Evolutionary conservation across 2,797 vertebrate species (phyloP).

Genomic region (Uromys caudimaculatus): DNA sequence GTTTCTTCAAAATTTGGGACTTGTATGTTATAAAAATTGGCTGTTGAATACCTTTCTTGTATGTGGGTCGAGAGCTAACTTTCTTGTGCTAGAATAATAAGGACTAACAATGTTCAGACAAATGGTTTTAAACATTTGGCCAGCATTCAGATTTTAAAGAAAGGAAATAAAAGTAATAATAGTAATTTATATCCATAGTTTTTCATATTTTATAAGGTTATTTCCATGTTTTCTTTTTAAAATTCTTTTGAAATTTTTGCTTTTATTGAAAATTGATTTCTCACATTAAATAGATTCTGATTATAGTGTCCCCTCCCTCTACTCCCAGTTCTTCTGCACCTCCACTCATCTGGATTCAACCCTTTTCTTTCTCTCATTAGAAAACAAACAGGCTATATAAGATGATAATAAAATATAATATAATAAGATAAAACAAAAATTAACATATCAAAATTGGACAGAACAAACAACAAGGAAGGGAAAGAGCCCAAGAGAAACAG

Average conservation of each 20-base stretch:
- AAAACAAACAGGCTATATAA: not conserved
- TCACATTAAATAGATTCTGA: not conserved
- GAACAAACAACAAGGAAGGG: not conserved
- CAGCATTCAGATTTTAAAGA: conserved; percentile 21
- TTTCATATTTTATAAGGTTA: conserved; percentile 49
- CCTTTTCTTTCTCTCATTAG: not conserved
- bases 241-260: not conserved
- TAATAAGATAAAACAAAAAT: not conserved
- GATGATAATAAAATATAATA: not conserved
- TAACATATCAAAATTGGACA: not conserved
- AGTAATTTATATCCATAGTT: conserved; percentile 30
- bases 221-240: conserved; percentile 52
- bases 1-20: conserved; percentile 21
- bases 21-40: not conserved
- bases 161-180: conserved; percentile 32
- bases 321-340: not conserved
- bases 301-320: not conserved
- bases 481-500: not conserved
- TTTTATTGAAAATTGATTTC: not conserved
- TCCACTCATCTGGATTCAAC: not conserved
- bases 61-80: not conserved
- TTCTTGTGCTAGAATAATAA: conserved; percentile 32
- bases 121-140: conserved; percentile 26
- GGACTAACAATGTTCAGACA: conserved; percentile 1
- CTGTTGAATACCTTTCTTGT: not conserved